Base-by-base conservation (phyloP, 1,140 invertebrate species). In the Drosophila sp. region DNA sequence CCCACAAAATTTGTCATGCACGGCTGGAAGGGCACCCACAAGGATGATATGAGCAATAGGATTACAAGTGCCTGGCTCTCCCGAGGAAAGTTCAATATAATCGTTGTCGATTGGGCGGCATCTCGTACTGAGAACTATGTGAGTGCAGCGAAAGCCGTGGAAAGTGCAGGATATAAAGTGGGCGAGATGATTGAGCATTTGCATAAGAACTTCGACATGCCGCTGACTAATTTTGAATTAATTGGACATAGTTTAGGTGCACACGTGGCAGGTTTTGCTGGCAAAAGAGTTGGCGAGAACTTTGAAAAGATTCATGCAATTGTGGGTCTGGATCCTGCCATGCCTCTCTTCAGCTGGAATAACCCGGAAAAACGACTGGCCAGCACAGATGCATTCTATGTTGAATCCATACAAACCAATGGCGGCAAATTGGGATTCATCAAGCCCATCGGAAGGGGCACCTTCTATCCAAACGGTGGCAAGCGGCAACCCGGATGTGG, bases 321-420 rank as follows among this genome's bases (percentile, higher is more conserved):
- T 48, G 41, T 93, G 9, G 94, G 92, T 58, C 67, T 94, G 7
- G 94, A 94, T 61, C 93, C 94, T 2, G 93, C 94, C 6, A 73
- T 91, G 0, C 77, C 91, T n/a, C 77, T 92, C 7, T 94, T 92
- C 57, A 67, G 91, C 73, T 82, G 71, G 7, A 78, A 91, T 29
- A 77, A 92, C 58, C 80, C 92, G 1, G 69, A 18, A 0, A 91
- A 93, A 4, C 92, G 95, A 25, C 87, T 96, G 2, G 94, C 95
- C 81, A 92, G 92, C 43, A 93, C 92, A 50, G 95, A 96, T 82
- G 95, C 94, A 0, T 56, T 92, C 1, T 94, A 94, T 70, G 95
- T 96, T 0, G 94, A 96, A 90, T 94, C 95, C 0, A 95, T 96
- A 51, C 96, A 96, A 76, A 95, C 96, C 0, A 94, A 95, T 73